Evolutionary conservation across 2,888 invertebrate species (phyloP).

Genomic region (Drosophila recens): DNA sequence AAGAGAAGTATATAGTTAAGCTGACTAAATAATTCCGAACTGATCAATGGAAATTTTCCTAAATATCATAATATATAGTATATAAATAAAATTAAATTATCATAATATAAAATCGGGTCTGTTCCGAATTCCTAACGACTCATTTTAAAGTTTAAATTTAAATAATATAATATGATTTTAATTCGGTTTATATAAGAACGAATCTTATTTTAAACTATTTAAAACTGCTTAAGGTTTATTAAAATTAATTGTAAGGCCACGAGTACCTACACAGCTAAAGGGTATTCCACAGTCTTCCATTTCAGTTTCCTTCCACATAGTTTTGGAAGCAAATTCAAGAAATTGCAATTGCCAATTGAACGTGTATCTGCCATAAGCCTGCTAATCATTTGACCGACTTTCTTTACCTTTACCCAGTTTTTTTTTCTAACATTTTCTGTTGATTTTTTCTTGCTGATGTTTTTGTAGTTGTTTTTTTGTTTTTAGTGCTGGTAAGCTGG

Average conservation of each 20-base stretch:
- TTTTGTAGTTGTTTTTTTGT: conserved; percentile 29
- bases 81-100: too few relatives aligned
- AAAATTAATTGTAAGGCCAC: not conserved
- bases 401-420: conserved; percentile 5
- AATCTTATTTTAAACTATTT: too few relatives aligned
- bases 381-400: conserved; percentile 41
- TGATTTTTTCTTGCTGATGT: conserved; percentile 6
- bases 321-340: not conserved
- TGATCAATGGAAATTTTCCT: not conserved
- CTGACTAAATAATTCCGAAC: not conserved
- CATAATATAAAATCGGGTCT: too few relatives aligned
- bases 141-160: too few relatives aligned
- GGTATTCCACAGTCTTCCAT: not conserved
- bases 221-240: not conserved
- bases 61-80: too few relatives aligned
- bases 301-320: not conserved
- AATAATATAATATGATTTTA: too few relatives aligned
- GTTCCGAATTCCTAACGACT: too few relatives aligned
- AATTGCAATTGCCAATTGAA: conserved; percentile 20
- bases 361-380: conserved; percentile 15
- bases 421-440: not conserved
- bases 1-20: not conserved
- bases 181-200: too few relatives aligned
- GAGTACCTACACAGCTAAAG: not conserved
- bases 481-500: conserved; percentile 54